Evolutionary conservation across 1,140 invertebrate species (phyloP).

Genomic region (Drosophila biarmipes): DNA sequence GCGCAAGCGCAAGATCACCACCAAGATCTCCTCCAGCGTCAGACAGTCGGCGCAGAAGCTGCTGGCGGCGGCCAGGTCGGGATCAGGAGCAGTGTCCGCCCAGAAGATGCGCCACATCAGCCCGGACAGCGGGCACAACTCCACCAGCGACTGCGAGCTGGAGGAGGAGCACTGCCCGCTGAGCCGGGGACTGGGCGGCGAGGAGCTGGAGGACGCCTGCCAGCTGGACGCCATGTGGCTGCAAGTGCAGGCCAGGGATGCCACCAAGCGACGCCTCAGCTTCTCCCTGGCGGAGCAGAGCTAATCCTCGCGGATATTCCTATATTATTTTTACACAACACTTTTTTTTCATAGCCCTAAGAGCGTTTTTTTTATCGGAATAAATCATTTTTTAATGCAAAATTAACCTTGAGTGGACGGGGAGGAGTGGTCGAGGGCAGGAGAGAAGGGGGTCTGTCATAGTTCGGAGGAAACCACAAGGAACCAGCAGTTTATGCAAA

Average conservation of each 20-base stretch:
- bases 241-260: conserved; percentile 52
- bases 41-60: conserved; percentile 71
- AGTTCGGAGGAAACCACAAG: conserved; percentile 53
- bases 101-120: conserved; percentile 69
- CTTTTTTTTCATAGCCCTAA: conserved; percentile 49
- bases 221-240: conserved; percentile 65
- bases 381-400: conserved; percentile 50
- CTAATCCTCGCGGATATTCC: conserved; percentile 27
- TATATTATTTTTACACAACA: conserved; percentile 29
- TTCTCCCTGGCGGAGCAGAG: conserved; percentile 59
- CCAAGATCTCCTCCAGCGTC: conserved; percentile 67
- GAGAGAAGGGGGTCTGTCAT: conserved; percentile 5
- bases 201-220: conserved; percentile 55
- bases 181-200: conserved; percentile 29
- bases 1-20: conserved; percentile 71
- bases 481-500: conserved; percentile 56
- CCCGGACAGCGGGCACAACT: conserved; percentile 82
- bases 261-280: conserved; percentile 75
- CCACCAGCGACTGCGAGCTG: conserved; percentile 71
- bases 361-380: conserved; percentile 10
- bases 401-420: neutral
- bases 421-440: neutral
- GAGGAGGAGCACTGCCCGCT: conserved; percentile 35
- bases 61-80: conserved; percentile 51
- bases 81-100: neutral